phyloP scores from a whole-genome alignment of 2,888 invertebrate species.

The Formica aserva region DNA sequence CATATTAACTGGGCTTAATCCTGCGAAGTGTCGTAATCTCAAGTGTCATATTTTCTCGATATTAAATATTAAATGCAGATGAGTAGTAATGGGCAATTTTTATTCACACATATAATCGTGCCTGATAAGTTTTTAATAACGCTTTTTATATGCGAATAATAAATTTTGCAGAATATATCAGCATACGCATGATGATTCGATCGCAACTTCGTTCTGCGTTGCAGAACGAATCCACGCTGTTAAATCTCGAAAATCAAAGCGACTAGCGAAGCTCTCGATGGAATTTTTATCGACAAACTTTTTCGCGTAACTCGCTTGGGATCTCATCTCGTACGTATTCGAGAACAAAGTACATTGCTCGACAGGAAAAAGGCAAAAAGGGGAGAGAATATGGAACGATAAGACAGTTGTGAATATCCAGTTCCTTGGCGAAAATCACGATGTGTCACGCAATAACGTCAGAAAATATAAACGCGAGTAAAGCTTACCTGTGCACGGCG shows the following conservation, averaged over 20 bases:
- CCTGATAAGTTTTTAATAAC: slow-evolving; percentile 42
- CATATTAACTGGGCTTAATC: background rate
- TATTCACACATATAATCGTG: slow-evolving; percentile 8
- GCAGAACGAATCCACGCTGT: slow-evolving; percentile 60
- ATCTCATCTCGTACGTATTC: slow-evolving; percentile 55
- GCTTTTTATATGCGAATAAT: slow-evolving; percentile 49
- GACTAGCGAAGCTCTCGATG: slow-evolving; percentile 63
- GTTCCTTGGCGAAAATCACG: slow-evolving; percentile 26
- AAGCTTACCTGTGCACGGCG: background rate
- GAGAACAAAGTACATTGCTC: slow-evolving; percentile 45
- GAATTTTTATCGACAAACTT: slow-evolving; percentile 63
- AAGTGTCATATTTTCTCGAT: background rate
- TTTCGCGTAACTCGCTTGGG: slow-evolving; percentile 49
- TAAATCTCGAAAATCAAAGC: slow-evolving; percentile 66
- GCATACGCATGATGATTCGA: slow-evolving; percentile 40
- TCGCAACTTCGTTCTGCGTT: slow-evolving; percentile 49
- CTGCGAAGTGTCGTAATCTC: background rate
- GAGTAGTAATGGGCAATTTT: slow-evolving; percentile 19
- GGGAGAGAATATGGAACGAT: slow-evolving; percentile 51
- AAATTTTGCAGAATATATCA: slow-evolving; percentile 38
- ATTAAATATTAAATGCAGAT: slow-evolving; percentile 7
- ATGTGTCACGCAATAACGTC: slow-evolving; percentile 25
- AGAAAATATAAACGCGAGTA: slow-evolving; percentile 34
- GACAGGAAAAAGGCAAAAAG: slow-evolving; percentile 39
- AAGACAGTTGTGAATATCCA: slow-evolving; percentile 45